Evolutionary conservation across 2,797 vertebrate species (phyloP), one percentile per base, ranked within the genome.

Genomic region (Halcyon badia): DNA sequence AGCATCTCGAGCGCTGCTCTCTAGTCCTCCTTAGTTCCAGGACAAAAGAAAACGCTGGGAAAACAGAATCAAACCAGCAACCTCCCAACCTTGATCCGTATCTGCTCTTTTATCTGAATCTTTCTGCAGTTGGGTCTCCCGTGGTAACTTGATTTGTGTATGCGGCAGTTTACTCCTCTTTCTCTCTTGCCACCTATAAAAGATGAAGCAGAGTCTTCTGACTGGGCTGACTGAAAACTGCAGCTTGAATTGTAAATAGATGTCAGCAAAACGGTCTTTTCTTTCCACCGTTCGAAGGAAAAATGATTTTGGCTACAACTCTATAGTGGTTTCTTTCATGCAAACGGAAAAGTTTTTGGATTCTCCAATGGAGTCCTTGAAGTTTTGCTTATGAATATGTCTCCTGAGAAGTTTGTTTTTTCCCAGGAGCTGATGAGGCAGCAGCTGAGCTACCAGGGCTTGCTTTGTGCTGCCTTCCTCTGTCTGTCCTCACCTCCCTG

Each of bases 321-420:
- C 3, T 56, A 48, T 87, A 95, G 89, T 88, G 58, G 82, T 94
- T 96, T 96, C 89, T 94, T 93, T 93, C 91, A 91, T 95, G 89
- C 72, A 86, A 78, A 21, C 0, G 0, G 77, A 90, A 90, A 76
- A 87, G 79, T 69, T 95, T 89, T 72, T 79, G 78, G 51, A 82
- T 96, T 84, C 75, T 93, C 81, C 73, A 48, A 70, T 95, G 81
- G 37, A 94, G 87, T 75, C 60, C 68, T 92, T 96, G 87, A 97
- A 82, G 90, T 95, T 96, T 95, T 91, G 76, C 85, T 94, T 92
- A 93, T 91, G 87, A 94, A 92, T 92, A 86, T 56, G n/a, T 89
- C 69, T 88, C 89, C 79, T 95, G 76, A 92, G 92, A 94, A 94
- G 87, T 54, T 75, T 0, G 1, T 51, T 88, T 89, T 95, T 94